phyloP scores from a whole-genome alignment of 2,113 vertebrate species.

The Cettia cetti region DNA sequence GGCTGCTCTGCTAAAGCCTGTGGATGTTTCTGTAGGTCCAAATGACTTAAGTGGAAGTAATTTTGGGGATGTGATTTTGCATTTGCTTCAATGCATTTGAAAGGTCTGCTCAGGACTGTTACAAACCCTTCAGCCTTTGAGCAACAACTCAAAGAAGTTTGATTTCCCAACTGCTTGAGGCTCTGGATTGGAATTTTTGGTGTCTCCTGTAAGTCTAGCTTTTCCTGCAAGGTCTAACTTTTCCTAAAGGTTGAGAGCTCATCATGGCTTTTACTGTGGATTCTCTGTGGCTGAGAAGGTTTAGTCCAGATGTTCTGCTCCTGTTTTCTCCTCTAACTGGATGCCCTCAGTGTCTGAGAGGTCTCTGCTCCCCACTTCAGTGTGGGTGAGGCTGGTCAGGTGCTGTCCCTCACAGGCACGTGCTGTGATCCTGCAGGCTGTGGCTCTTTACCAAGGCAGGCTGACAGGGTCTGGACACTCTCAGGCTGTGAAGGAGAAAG shows the following conservation, averaged over 20 bases:
- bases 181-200: not conserved
- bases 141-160: not conserved
- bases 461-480: not conserved
- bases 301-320: not conserved
- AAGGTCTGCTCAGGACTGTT: not conserved
- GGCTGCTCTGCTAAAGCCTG: not conserved
- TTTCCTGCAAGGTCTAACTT: not conserved
- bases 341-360: not conserved
- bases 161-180: not conserved
- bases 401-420: not conserved
- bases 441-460: not conserved
- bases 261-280: not conserved
- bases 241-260: not conserved
- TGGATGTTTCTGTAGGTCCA: not conserved
- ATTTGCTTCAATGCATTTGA: not conserved
- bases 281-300: not conserved
- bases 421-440: not conserved
- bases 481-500: not conserved
- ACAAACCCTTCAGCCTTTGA: not conserved
- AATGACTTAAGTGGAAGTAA: constrained; percentile 22
- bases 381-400: not conserved
- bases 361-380: not conserved
- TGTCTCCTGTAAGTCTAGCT: rapidly evolving
- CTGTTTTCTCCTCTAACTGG: not conserved
- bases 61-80: constrained; percentile 4